phyloP scores from a whole-genome alignment of 2,888 invertebrate species.

The Chymomyza fuscimana region DNA sequence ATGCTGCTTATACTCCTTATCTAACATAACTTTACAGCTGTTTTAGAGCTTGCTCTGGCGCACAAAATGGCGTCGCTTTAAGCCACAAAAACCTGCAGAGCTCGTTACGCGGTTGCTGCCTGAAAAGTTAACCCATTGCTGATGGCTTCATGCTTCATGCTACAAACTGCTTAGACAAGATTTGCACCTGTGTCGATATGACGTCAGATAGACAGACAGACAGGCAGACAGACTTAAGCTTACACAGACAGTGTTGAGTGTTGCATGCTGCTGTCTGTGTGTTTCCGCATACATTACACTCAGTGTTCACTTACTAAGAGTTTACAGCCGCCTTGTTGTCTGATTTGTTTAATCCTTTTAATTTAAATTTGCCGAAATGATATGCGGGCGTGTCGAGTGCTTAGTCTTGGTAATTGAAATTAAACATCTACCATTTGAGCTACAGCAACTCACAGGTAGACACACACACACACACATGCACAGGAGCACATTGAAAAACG shows the following conservation, averaged over 20 bases:
- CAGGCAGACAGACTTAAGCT: neutral
- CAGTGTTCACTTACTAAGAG: slow-evolving; percentile 20
- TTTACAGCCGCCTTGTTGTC: slow-evolving; percentile 55
- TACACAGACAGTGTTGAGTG: slow-evolving; percentile 5
- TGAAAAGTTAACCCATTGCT: slow-evolving; percentile 39
- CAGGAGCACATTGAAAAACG: neutral
- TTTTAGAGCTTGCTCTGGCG: neutral
- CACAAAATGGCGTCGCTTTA: slow-evolving; percentile 34
- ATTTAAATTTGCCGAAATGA: neutral
- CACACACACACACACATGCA: too few species aligned
- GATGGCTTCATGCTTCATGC: slow-evolving; percentile 21
- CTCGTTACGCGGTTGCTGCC: slow-evolving; percentile 44
- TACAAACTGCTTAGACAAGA: slow-evolving; percentile 6
- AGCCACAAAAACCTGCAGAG: slow-evolving; percentile 66
- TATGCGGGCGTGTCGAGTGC: neutral
- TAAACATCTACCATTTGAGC: neutral
- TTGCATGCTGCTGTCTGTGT: slow-evolving; percentile 23
- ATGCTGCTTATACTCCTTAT: slow-evolving; percentile 1
- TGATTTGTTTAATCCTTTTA: slow-evolving; percentile 61
- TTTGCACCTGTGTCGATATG: slow-evolving; percentile 1
- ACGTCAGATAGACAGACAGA: neutral
- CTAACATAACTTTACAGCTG: slow-evolving; percentile 10
- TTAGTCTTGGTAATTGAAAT: neutral
- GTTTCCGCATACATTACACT: slow-evolving; percentile 52
- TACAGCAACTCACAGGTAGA: neutral